phyloP scores from a whole-genome alignment of 2,888 invertebrate genomes.

The Caenorhabditis zanzibari region DNA sequence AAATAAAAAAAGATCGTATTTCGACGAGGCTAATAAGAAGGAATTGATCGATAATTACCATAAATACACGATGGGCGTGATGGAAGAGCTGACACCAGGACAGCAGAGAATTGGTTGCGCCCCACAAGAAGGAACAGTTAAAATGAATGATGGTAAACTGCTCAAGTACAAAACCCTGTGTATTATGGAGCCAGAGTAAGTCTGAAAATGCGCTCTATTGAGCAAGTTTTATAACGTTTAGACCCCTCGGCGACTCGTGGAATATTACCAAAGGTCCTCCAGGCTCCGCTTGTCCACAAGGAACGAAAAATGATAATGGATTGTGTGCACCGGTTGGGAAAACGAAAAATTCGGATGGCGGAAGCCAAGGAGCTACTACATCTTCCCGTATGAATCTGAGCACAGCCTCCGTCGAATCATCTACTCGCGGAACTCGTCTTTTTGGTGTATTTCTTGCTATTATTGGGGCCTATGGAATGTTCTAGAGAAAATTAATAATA shows the following conservation, averaged over 20 bases:
- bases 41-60: not conserved
- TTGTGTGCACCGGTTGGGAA: not conserved
- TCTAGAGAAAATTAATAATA: too few species aligned
- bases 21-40: not conserved
- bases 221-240: not conserved
- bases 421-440: too few species aligned
- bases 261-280: not conserved
- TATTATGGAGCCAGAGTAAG: not conserved
- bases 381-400: too few species aligned
- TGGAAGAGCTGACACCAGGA: not conserved
- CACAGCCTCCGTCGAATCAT: too few species aligned
- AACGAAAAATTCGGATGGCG: too few species aligned
- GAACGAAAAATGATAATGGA: not conserved
- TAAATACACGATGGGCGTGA: not conserved
- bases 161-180: not conserved
- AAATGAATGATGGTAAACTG: not conserved
- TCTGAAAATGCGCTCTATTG: too few species aligned
- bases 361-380: too few species aligned
- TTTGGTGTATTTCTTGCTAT: too few species aligned
- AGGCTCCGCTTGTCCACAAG: not conserved
- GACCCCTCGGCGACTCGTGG: not conserved
- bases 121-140: not conserved
- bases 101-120: not conserved
- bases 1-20: not conserved
- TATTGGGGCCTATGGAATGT: too few species aligned